phyloP scores from a whole-genome alignment of 2,888 invertebrate species.

The Syrista parreyssii region DNA sequence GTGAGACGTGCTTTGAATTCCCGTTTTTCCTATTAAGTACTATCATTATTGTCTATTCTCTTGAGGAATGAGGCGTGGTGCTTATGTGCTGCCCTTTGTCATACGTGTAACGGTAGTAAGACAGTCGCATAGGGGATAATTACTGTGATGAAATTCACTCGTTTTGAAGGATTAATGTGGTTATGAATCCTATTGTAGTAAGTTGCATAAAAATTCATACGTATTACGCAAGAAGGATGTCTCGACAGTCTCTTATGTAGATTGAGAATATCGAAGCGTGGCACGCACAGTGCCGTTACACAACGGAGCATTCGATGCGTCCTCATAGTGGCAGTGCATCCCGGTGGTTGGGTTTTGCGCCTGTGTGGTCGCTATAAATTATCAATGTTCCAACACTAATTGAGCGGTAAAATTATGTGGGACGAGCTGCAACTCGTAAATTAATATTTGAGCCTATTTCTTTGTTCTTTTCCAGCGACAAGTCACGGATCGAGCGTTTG shows the following conservation, averaged over 20 bases:
- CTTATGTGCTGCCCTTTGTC: background rate
- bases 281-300: constrained; percentile 46
- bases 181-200: background rate
- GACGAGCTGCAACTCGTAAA: background rate
- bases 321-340: constrained; percentile 1
- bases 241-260: background rate
- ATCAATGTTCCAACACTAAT: background rate
- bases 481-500: background rate
- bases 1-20: background rate
- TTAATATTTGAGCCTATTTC: background rate
- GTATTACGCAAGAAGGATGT: background rate
- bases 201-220: background rate
- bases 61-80: background rate
- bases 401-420: background rate
- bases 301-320: constrained; percentile 43
- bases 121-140: background rate
- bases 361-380: constrained; percentile 6
- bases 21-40: background rate
- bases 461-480: background rate
- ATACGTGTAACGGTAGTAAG: background rate
- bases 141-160: background rate
- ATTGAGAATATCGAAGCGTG: constrained; percentile 29
- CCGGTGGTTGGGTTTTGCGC: background rate
- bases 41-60: background rate
- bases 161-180: background rate